Conservation (phyloP, 2,888 invertebrate genomes). For the Zeuzera pyrina region DNA sequence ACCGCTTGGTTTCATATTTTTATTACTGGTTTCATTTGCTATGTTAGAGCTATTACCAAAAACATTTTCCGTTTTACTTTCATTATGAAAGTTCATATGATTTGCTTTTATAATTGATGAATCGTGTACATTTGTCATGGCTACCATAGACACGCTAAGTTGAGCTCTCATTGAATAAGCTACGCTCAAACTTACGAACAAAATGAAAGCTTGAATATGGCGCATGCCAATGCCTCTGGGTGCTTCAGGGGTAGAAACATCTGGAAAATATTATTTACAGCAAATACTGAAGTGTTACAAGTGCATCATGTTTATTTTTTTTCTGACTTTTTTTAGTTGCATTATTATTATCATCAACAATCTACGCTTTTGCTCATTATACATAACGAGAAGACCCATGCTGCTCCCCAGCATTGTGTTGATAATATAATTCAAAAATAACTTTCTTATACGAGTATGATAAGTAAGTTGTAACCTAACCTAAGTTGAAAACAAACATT, state of each 20-base stretch:
- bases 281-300: neutral
- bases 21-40: neutral
- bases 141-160: constrained; percentile 31
- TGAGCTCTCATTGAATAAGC: constrained; percentile 24
- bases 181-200: constrained; percentile 35
- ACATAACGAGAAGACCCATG: too few species aligned
- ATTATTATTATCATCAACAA: too few species aligned
- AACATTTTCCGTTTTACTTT: neutral
- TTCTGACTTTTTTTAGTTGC: too few species aligned
- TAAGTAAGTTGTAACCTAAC: too few species aligned
- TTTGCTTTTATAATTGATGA: neutral
- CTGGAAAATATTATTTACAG: constrained; percentile 15
- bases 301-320: too few species aligned
- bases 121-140: constrained; percentile 30
- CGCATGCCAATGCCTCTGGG: constrained; percentile 39
- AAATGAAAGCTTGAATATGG: constrained; percentile 34
- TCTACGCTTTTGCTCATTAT: too few species aligned
- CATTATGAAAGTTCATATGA: neutral
- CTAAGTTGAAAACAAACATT: too few species aligned
- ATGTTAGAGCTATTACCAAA: neutral
- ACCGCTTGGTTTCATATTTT: constrained; percentile 9
- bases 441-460: too few species aligned
- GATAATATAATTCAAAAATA: too few species aligned
- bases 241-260: constrained; percentile 7
- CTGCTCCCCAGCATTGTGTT: too few species aligned